Conservation (phyloP, 2,113 vertebrate species). For the Trematocara zebra region DNA sequence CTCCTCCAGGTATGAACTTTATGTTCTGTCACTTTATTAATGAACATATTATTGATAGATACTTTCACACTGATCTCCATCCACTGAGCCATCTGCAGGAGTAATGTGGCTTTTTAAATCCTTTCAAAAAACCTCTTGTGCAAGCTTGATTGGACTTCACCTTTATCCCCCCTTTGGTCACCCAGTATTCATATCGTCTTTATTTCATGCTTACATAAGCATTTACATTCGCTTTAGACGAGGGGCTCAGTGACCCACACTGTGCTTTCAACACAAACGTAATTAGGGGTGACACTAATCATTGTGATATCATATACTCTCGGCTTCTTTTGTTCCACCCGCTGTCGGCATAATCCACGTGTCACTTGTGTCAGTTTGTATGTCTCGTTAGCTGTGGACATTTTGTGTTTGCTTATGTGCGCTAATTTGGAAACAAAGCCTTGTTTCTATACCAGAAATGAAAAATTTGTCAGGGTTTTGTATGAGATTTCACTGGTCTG, state of each 20-base stretch:
- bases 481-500: background rate
- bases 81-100: background rate
- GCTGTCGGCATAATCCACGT: background rate
- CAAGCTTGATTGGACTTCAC: background rate
- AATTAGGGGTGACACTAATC: slow-evolving; percentile 41
- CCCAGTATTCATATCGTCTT: background rate
- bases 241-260: background rate
- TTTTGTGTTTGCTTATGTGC: background rate
- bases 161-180: background rate
- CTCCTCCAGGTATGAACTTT: slow-evolving; percentile 77
- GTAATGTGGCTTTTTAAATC: background rate
- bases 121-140: background rate
- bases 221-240: background rate
- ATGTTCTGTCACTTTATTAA: background rate
- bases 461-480: background rate
- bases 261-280: slow-evolving; percentile 16
- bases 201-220: background rate
- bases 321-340: background rate
- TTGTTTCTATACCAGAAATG: background rate
- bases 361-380: background rate
- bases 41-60: background rate
- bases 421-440: slow-evolving; percentile 22
- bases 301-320: background rate
- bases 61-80: background rate
- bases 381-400: background rate